Evolutionary conservation across 2,888 invertebrate genomes (phyloP).

Genomic region (Yponomeuta plumbellus): DNA sequence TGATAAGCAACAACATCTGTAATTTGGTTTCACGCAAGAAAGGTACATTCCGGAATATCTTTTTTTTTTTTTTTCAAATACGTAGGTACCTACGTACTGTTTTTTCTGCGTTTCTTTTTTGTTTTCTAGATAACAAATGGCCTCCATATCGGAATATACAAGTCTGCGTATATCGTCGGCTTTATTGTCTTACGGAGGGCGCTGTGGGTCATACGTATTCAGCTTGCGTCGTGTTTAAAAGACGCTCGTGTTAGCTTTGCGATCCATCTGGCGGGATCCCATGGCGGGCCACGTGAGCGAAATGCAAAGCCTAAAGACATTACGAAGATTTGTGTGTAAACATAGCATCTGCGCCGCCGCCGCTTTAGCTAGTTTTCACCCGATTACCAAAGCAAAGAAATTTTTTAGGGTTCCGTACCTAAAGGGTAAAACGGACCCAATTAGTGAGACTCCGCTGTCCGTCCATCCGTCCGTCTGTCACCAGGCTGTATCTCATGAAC

Average conservation of each 20-base stretch:
- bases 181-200: constrained; percentile 1
- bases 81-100: too few species aligned
- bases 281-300: constrained; percentile 18
- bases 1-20: too few species aligned
- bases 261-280: constrained; percentile 25
- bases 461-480: too few species aligned
- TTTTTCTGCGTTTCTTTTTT: too few species aligned
- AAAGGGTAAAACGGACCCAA: too few species aligned
- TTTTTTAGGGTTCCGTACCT: too few species aligned
- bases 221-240: constrained; percentile 25
- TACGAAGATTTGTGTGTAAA: constrained; percentile 7
- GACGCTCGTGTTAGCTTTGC: constrained; percentile 31
- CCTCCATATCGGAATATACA: not conserved
- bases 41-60: too few species aligned
- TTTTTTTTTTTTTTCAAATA: too few species aligned
- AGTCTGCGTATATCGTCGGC: not conserved
- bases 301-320: constrained; percentile 22
- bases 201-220: constrained; percentile 13
- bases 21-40: too few species aligned
- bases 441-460: too few species aligned
- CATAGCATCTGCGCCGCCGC: constrained; percentile 8
- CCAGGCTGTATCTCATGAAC: too few species aligned
- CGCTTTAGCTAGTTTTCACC: not conserved
- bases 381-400: too few species aligned
- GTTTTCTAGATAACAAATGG: not conserved